phyloP scores from a whole-genome alignment of 2,797 vertebrate species.

The Macropodus opercularis region DNA sequence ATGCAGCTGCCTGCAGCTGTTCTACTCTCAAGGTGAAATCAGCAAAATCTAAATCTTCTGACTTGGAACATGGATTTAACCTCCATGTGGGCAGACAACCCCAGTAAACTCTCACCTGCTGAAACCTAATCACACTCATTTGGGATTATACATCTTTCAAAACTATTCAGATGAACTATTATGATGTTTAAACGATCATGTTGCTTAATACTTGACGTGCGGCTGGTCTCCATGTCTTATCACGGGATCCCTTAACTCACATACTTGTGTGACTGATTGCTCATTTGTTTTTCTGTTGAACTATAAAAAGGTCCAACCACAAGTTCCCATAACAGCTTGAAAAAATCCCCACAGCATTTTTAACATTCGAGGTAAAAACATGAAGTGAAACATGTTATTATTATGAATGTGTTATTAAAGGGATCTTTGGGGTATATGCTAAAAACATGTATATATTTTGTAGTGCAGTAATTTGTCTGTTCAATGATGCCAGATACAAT shows the following conservation, averaged over 20 bases:
- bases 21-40: no score
- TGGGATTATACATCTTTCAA: not conserved
- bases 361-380: slow-evolving; percentile 6
- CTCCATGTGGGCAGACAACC: not conserved
- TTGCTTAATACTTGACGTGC: no score
- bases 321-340: slow-evolving; percentile 33
- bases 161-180: no score
- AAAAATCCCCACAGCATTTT: slow-evolving; percentile 23
- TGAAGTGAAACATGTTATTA: slow-evolving; percentile 20
- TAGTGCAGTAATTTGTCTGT: not conserved
- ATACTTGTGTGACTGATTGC: slow-evolving; percentile 20
- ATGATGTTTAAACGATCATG: no score
- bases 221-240: not conserved
- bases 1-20: not conserved
- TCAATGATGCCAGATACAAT: not conserved
- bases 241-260: slow-evolving; percentile 23
- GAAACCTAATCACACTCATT: not conserved
- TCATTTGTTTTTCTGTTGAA: slow-evolving; percentile 19
- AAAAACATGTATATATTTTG: not conserved
- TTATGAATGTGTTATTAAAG: not conserved
- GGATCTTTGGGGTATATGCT: not conserved
- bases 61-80: no score
- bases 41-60: not conserved
- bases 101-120: not conserved
- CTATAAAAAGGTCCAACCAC: slow-evolving; percentile 9